Evolutionary conservation across 2,797 vertebrate genomes (phyloP), one percentile per base, ranked within the genome.

Genomic region (Tamandua tetradactyla): DNA sequence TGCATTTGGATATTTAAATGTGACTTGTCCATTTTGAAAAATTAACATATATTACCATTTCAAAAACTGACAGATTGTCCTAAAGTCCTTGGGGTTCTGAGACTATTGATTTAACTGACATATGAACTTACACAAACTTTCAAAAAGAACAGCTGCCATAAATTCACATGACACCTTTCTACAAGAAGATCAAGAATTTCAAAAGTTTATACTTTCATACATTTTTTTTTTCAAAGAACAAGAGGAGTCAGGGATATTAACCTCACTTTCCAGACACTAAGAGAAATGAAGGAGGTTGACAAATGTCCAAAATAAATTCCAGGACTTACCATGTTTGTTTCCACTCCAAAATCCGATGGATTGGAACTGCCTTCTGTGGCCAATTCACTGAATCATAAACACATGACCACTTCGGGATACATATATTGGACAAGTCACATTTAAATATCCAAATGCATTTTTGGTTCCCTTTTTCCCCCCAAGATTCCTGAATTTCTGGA

Each of bases 1-100:
- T n/a, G n/a, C n/a, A n/a, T n/a, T n/a, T n/a, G n/a, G n/a, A n/a
- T n/a, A n/a, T n/a, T n/a, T n/a, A n/a, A n/a, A n/a, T n/a, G n/a
- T n/a, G n/a, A n/a, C n/a, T n/a, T n/a, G n/a, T n/a, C 12, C 27
- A 88, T 80, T 78, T 12, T 94, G 83, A 85, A 93, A 96, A 89
- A 59, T 91, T 30, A 81, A 57, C 69, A 91, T 75, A 84, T 40
- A 40, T 40, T 86, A 49, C 47, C 88, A 93, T 79, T 94, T 91
- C 83, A 82, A 86, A 88, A 93, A 83, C 9, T 7, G 74, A 74
- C 27, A 2, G 47, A 49, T 40, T 71, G 35, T 96, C 93, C 47
- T 62, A 23, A 93, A 89, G 59, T 68, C 49, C 74, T 22, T 40
- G 32, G 40, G 66, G 61, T 32, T 88, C 52, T 25, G 59, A 79